Evolutionary conservation across 2,888 invertebrate genomes (phyloP).

Genomic region (Bombyx huttoni): DNA sequence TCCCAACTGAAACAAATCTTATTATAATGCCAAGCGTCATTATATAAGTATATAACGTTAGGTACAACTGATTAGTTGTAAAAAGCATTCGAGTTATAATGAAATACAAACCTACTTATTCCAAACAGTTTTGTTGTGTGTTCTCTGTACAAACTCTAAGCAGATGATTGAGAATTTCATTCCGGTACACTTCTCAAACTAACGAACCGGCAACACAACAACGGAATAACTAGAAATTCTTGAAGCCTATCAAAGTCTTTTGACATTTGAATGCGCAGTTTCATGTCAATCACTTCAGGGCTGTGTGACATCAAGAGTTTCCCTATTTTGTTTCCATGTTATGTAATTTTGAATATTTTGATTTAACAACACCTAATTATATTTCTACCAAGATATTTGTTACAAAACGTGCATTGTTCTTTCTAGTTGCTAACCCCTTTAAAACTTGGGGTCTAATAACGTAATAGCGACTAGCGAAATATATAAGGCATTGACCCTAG

Average conservation of each 20-base stretch:
- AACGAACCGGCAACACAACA: constrained; percentile 49
- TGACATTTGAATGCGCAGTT: constrained; percentile 51
- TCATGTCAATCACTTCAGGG: constrained; percentile 23
- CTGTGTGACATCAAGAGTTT: constrained; percentile 17
- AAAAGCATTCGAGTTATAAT: background rate
- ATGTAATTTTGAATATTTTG: no score
- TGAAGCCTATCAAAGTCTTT: constrained; percentile 18
- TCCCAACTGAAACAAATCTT: background rate
- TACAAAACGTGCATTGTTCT: no score
- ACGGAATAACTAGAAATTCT: constrained; percentile 52
- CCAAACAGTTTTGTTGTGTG: constrained; percentile 4
- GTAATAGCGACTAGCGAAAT: no score
- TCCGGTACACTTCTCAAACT: constrained; percentile 65
- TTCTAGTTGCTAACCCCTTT: no score
- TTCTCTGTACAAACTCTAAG: constrained; percentile 19
- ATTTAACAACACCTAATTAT: no score
- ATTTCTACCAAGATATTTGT: no score
- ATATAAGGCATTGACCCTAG: no score
- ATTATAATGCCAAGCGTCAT: no score
- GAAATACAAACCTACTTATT: constrained; percentile 4
- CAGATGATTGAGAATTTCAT: constrained; percentile 47
- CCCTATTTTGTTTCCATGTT: background rate
- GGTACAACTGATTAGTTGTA: no score
- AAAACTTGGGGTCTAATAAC: no score
- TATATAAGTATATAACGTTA: no score